phyloP scores from a whole-genome alignment of 1,140 invertebrate species.

The Nasonia vitripennis region DNA sequence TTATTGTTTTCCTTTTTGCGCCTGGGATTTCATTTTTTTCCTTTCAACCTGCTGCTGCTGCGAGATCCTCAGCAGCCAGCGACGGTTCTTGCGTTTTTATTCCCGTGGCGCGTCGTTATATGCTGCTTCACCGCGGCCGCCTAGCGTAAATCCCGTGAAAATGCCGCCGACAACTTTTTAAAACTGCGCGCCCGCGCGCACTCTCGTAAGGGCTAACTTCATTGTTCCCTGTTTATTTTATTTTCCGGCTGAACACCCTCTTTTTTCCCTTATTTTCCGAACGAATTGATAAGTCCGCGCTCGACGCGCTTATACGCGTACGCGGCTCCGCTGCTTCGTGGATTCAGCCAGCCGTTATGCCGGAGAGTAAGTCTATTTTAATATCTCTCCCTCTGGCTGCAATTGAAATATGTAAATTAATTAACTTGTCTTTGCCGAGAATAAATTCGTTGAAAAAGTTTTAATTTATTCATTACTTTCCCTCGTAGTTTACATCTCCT shows the following conservation, averaged over 20 bases:
- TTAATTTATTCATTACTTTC: neutral
- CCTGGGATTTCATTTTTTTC: neutral
- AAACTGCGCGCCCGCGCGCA: neutral
- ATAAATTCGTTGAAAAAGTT: neutral
- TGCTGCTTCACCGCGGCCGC: neutral
- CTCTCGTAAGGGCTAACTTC: neutral
- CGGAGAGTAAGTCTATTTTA: neutral
- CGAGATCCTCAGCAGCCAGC: neutral
- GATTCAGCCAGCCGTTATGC: neutral
- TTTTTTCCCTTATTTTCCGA: neutral
- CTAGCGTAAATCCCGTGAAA: slow-evolving; percentile 25
- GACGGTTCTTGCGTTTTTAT: slow-evolving; percentile 12
- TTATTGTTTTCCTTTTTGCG: slow-evolving; percentile 26
- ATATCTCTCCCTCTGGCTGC: neutral
- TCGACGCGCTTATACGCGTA: neutral
- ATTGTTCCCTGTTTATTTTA: slow-evolving; percentile 27
- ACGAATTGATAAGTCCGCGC: neutral
- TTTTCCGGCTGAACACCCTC: neutral
- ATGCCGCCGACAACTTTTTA: slow-evolving; percentile 32
- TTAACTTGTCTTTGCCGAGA: neutral
- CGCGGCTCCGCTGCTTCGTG: no score
- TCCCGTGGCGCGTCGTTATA: neutral
- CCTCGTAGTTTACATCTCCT: neutral
- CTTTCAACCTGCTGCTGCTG: slow-evolving; percentile 7
- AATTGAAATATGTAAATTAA: slow-evolving; percentile 2